These are phyloP conservation scores for Plagodis pulveraria DNA, from an alignment of 2,888 invertebrate genomes.

Conservation along the genomic window DNA sequence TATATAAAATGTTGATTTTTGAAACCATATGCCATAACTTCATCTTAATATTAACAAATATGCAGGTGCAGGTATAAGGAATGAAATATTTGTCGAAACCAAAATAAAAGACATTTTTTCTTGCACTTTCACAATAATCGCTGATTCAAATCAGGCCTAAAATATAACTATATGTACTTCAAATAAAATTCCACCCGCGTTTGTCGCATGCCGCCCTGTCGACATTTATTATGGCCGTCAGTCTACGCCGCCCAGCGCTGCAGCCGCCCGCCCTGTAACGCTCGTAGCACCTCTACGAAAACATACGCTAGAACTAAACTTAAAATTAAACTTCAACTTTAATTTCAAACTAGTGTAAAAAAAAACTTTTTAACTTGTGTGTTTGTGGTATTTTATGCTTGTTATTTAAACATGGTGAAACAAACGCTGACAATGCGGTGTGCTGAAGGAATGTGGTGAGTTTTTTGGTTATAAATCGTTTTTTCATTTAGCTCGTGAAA, in stretches of 20 bases:
- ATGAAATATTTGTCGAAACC: too few species aligned
- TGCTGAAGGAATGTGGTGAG: constrained; percentile 27
- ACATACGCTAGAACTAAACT: constrained; percentile 20
- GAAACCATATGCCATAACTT: too few species aligned
- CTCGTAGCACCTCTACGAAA: constrained; percentile 44
- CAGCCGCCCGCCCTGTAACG: constrained; percentile 60
- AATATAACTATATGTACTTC: neutral
- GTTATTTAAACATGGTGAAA: constrained; percentile 12
- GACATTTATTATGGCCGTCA: constrained; percentile 29
- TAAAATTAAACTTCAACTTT: neutral
- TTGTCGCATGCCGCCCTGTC: constrained; percentile 1
- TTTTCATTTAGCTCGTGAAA: constrained; percentile 3
- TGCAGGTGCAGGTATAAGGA: too few species aligned
- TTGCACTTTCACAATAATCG: too few species aligned
- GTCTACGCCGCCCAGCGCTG: constrained; percentile 50
- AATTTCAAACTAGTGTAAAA: neutral
- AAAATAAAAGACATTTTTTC: too few species aligned
- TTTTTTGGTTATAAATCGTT: constrained; percentile 4
- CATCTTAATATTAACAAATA: too few species aligned
- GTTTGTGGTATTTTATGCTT: neutral
- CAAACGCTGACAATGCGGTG: constrained; percentile 4
- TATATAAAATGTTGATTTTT: too few species aligned
- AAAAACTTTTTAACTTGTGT: neutral
- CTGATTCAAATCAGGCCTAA: too few species aligned
- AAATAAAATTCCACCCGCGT: neutral